Evolutionary conservation across 2,797 vertebrate species (phyloP), one percentile per base, ranked within the genome.

Genomic region (Erethizon dorsatum): DNA sequence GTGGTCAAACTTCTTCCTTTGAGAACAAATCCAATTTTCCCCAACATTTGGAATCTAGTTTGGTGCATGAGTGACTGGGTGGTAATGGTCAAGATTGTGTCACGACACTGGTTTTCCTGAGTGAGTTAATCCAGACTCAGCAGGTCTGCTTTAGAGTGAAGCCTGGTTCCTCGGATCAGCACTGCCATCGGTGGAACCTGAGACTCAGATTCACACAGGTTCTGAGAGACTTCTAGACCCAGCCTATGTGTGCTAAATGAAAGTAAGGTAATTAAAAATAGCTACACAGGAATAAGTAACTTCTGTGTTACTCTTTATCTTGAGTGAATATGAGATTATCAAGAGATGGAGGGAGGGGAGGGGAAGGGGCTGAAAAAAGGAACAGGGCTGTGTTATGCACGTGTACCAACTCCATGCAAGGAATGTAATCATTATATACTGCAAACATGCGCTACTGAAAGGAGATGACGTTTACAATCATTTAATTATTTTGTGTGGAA

Each of bases 191-290:
- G 1, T 5, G 24, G 80, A 47, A 59, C 77, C 45, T 5, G 17
- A 56, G 63, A 56, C 41, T 67, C 57, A 69, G 83, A 61, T 85
- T 31, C 41, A 12, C 63, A 8, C 41, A 45, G 3, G 61, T 47
- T 61, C 45, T 13, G 37, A 93, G 14, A 75, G 37, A 63, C 15
- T 92, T 65, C 75, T 14, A 77, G 54, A 33, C 18, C 18, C n/a
- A 86, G 47, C 26, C 9, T 52, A 0, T 28, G 14, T 20, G 18
- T 73, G 31, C 5, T 89, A 2, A 4, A 18, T 22, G 65, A 84
- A 77, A 11, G 14, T 18, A 94, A 89, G 77, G 41, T 77, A 86
- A 80, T 54, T 65, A 20, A 83, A 94, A 96, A 56, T 37, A 96
- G 31, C 13, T 50, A n/a, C 22, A 47, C 37, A 69, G 61, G 52